A percentile compares a stretch with the other conserved stretches of the same genome.
These are phyloP conservation scores for Drosophila infuscata DNA, from an alignment of 2,888 invertebrate genomes.

Conservation along the genomic window DNA sequence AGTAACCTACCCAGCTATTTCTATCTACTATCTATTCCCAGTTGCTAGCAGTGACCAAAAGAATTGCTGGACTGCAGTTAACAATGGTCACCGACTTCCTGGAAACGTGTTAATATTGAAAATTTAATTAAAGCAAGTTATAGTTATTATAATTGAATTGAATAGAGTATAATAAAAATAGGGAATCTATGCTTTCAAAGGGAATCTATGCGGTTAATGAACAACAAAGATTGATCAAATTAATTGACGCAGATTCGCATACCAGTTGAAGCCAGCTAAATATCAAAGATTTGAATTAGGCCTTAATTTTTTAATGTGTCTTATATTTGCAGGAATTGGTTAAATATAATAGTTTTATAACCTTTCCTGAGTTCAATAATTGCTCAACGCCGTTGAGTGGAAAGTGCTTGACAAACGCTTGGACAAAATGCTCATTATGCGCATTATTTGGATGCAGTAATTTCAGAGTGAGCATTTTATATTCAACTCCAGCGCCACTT, in stretches of 20 bases:
- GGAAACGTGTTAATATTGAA: rapidly evolving
- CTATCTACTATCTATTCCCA: neutral
- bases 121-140: neutral
- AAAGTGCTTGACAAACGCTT: constrained; percentile 42
- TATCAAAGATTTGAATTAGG: neutral
- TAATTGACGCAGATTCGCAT: neutral
- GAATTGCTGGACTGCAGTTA: neutral
- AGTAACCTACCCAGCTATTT: neutral
- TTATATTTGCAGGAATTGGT: neutral
- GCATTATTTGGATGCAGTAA: constrained; percentile 41
- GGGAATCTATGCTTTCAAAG: too few species aligned
- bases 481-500: constrained; percentile 62
- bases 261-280: neutral
- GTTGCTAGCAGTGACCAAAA: neutral
- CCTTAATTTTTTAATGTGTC: neutral
- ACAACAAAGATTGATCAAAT: neutral
- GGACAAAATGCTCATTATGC: constrained; percentile 49
- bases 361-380: constrained; percentile 19
- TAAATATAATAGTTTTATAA: neutral
- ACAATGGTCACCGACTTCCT: neutral
- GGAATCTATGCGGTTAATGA: neutral
- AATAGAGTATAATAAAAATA: too few species aligned
- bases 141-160: too few species aligned
- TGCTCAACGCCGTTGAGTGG: constrained; percentile 11
- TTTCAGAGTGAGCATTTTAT: constrained; percentile 38